Percentiles rank a stretch among this genome's conserved stretches.
phyloP scores from a whole-genome alignment of 2,113 vertebrate species.

The Carlito syrichta region DNA sequence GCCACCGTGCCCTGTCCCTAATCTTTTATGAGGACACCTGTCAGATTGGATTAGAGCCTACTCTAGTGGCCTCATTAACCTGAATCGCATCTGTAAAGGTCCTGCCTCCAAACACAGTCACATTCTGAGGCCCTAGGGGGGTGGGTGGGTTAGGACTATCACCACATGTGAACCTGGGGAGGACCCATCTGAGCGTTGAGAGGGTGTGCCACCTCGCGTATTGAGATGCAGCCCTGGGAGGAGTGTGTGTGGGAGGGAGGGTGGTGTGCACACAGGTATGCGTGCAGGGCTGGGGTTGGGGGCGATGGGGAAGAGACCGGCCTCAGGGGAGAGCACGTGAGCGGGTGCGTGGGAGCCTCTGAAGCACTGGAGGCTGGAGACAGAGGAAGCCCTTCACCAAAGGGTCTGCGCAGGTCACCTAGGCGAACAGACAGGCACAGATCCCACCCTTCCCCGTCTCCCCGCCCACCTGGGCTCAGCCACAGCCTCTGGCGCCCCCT shows the following conservation, averaged over 20 bases:
- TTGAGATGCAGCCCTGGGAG: no score
- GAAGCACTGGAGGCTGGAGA: not conserved
- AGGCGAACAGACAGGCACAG: not conserved
- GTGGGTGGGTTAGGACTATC: accelerated
- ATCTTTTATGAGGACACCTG: not conserved
- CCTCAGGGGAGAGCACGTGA: not conserved
- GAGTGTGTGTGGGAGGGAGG: no score
- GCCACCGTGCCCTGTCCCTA: not conserved
- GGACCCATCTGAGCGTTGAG: no score
- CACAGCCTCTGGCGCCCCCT: no score
- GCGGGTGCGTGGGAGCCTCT: not conserved
- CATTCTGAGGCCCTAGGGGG: no score
- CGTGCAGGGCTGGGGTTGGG: no score
- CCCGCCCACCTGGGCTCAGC: no score
- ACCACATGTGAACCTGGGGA: no score
- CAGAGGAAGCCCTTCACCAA: not conserved
- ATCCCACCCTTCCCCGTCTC: not conserved
- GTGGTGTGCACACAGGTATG: no score
- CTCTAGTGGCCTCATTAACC: not conserved
- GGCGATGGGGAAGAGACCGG: not conserved
- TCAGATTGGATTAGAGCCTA: not conserved
- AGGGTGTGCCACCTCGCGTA: accelerated
- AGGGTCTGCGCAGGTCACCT: accelerated
- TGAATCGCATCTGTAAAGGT: not conserved
- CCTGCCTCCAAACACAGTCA: not conserved